Percentiles rank a stretch among this genome's conserved stretches.
These are phyloP conservation scores for Porites cylindrica DNA, from an alignment of 92 coral and sea anemone genomes.

Conservation along the genomic window DNA sequence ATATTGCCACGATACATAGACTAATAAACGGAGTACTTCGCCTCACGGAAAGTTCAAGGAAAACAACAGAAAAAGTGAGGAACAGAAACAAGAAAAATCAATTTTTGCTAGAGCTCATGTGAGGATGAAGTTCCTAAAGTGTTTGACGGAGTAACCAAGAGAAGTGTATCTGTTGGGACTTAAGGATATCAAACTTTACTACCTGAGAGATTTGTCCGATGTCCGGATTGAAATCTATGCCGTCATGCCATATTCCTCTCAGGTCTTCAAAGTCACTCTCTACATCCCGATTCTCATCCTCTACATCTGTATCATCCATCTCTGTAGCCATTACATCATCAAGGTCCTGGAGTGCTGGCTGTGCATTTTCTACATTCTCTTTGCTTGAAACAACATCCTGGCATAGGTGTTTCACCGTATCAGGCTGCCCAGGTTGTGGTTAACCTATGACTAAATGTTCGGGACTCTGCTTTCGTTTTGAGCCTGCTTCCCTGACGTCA, in stretches of 20 bases:
- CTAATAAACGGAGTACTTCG: no score
- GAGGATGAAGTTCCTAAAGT: no score
- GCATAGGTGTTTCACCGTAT: not conserved
- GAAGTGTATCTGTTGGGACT: no score
- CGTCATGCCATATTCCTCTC: not conserved
- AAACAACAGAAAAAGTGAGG: no score
- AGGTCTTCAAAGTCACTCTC: not conserved
- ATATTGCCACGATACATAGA: no score
- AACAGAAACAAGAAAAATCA: no score
- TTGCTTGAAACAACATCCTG: not conserved
- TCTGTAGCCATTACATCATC: not conserved
- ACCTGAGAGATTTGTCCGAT: constrained; percentile 16
- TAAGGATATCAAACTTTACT: not conserved
- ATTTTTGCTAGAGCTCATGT: no score
- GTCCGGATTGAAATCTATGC: constrained; percentile 2
- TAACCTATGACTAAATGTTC: no score
- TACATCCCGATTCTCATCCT: not conserved
- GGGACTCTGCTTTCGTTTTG: no score
- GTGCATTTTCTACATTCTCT: not conserved
- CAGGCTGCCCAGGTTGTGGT: not conserved
- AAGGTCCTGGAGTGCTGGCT: not conserved
- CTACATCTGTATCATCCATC: not conserved
- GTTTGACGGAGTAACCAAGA: no score
- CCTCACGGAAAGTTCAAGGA: no score
- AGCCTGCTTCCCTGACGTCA: not conserved